A percentile compares a stretch with the other conserved stretches of the same genome.
phyloP scores from a whole-genome alignment of 2,113 vertebrate genomes.

The Trematomus loennbergii region DNA sequence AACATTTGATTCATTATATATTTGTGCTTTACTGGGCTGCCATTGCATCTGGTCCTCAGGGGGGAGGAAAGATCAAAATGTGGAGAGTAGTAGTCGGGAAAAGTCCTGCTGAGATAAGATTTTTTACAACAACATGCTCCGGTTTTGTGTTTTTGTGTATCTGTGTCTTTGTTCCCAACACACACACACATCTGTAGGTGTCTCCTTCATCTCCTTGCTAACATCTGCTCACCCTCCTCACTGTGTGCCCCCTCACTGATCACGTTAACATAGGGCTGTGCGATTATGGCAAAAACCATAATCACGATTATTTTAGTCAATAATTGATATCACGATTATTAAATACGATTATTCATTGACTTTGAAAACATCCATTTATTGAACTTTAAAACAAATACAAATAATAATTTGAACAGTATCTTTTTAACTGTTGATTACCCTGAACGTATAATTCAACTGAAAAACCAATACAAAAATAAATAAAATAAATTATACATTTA shows the following conservation, averaged over 20 bases:
- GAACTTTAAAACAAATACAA: no score
- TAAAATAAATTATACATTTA: no score
- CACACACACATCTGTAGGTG: slow-evolving; percentile 12
- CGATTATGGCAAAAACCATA: no score
- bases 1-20: slow-evolving; percentile 57
- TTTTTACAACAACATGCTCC: slow-evolving; percentile 24
- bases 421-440: no score
- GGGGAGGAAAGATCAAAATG: slow-evolving; percentile 2
- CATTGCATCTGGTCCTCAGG: slow-evolving; percentile 20
- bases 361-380: no score
- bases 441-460: no score
- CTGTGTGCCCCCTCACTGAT: slow-evolving; percentile 32
- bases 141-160: slow-evolving; percentile 9
- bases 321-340: no score
- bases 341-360: no score
- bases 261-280: slow-evolving; percentile 6
- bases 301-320: no score
- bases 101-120: slow-evolving; percentile 33
- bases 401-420: no score
- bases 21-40: slow-evolving; percentile 26
- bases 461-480: no score
- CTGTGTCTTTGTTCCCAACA: slow-evolving; percentile 21
- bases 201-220: slow-evolving; percentile 25
- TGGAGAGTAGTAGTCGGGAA: slow-evolving; percentile 27
- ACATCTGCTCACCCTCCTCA: slow-evolving; percentile 47